Conservation (phyloP, 2,113 vertebrate species). For the Seriola quinqueradiata region DNA sequence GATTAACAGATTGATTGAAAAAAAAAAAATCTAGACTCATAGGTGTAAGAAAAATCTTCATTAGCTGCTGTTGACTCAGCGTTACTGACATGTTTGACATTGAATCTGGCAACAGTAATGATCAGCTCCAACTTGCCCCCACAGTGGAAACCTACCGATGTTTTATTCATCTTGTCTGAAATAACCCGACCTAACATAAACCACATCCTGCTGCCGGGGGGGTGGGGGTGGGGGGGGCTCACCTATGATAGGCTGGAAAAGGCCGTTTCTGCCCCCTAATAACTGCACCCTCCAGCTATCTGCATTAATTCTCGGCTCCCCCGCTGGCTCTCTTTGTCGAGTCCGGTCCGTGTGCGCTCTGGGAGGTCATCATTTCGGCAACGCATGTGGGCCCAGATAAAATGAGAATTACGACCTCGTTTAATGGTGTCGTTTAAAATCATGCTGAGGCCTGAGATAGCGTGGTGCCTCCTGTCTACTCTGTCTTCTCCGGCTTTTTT, state of each 20-base stretch:
- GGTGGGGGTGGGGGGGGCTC: conserved; percentile 9
- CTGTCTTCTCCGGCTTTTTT: conserved; percentile 12
- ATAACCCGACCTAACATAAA: conserved; percentile 50
- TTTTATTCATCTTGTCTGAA: conserved; percentile 70
- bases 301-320: conserved; percentile 58
- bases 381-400: conserved; percentile 45
- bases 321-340: conserved; percentile 28
- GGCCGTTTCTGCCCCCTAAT: conserved; percentile 47
- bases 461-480: conserved; percentile 15
- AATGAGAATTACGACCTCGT: conserved; percentile 68
- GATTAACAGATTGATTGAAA: neutral
- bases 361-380: conserved; percentile 49
- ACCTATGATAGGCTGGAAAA: conserved; percentile 37
- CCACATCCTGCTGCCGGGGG: conserved; percentile 48
- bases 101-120: conserved; percentile 13
- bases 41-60: too few species aligned
- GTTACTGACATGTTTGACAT: conserved; percentile 54
- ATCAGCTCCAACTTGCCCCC: conserved; percentile 33
- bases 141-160: conserved; percentile 47
- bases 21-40: neutral
- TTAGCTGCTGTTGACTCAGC: conserved; percentile 10
- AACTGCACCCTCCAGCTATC: conserved; percentile 53
- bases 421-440: conserved; percentile 75
- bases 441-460: conserved; percentile 63
- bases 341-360: conserved; percentile 36